phyloP scores from a whole-genome alignment of 1,140 invertebrate species.

The Pseudomyrmex concolor region DNA sequence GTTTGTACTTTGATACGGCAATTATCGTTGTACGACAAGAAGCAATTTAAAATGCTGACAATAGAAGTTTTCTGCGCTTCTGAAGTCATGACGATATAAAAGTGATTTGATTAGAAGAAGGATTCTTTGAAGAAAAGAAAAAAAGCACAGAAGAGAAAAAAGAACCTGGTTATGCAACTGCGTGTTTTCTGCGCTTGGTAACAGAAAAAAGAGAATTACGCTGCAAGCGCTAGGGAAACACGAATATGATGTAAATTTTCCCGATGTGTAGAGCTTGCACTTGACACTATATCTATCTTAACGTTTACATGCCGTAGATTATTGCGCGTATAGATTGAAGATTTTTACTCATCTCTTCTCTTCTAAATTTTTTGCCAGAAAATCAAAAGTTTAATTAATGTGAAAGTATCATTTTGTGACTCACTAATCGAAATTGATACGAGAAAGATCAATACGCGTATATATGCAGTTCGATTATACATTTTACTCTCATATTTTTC shows the following conservation, averaged over 20 bases:
- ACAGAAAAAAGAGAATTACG: conserved; percentile 26
- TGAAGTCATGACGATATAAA: conserved; percentile 46
- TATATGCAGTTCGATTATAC: conserved; percentile 9
- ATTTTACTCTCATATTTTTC: conserved; percentile 25
- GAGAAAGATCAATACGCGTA: conserved; percentile 10
- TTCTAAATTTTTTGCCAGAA: no score
- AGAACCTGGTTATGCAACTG: conserved; percentile 10
- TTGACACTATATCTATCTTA: no score
- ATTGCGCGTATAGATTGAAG: no score
- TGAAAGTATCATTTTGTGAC: no score
- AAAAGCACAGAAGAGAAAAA: background rate
- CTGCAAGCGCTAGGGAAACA: conserved; percentile 11
- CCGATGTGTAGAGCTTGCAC: no score
- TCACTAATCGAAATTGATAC: background rate
- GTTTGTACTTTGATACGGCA: conserved; percentile 25
- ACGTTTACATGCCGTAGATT: no score
- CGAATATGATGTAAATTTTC: background rate
- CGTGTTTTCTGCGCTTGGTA: conserved; percentile 29
- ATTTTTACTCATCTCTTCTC: no score
- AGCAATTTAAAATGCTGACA: conserved; percentile 26
- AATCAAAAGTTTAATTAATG: no score
- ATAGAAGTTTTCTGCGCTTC: conserved; percentile 43
- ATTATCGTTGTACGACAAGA: background rate
- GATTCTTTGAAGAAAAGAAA: background rate
- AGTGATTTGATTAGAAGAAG: conserved; percentile 53